Evolutionary conservation across 2,797 vertebrate genomes (phyloP).

Genomic region (Peromyscus attwateri): DNA sequence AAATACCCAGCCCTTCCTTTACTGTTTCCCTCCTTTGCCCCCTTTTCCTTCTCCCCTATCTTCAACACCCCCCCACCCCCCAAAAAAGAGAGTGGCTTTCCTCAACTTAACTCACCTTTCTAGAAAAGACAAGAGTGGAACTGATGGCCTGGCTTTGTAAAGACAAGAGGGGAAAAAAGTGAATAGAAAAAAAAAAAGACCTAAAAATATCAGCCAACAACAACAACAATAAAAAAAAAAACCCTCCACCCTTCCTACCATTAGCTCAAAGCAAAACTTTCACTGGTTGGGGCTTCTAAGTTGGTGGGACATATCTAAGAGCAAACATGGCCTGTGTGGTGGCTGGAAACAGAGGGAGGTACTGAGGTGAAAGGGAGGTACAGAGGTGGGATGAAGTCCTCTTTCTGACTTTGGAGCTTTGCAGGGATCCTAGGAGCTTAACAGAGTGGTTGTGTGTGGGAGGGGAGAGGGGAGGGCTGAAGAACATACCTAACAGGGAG

Average conservation of each 20-base stretch:
- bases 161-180: constrained; percentile 16
- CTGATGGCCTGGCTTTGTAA: constrained; percentile 69
- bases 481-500: constrained; percentile 4
- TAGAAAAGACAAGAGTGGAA: constrained; percentile 67
- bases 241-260: constrained; percentile 62
- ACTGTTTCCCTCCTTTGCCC: background rate
- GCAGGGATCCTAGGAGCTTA: constrained; percentile 37
- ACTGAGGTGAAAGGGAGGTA: background rate
- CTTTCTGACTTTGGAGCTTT: constrained; percentile 41
- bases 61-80: background rate
- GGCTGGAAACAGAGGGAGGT: background rate
- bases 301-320: constrained; percentile 72
- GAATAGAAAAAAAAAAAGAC: background rate
- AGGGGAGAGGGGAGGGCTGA: background rate
- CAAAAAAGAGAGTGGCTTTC: background rate
- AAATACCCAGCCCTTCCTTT: constrained; percentile 32
- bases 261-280: constrained; percentile 82
- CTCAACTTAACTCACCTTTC: constrained; percentile 73
- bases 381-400: background rate
- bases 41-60: background rate
- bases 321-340: constrained; percentile 46
- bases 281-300: constrained; percentile 70
- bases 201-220: constrained; percentile 71
- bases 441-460: background rate
- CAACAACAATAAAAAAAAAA: constrained; percentile 21